Evolutionary conservation across 2,888 invertebrate species (phyloP).

Genomic region (Diplolepis rosae): DNA sequence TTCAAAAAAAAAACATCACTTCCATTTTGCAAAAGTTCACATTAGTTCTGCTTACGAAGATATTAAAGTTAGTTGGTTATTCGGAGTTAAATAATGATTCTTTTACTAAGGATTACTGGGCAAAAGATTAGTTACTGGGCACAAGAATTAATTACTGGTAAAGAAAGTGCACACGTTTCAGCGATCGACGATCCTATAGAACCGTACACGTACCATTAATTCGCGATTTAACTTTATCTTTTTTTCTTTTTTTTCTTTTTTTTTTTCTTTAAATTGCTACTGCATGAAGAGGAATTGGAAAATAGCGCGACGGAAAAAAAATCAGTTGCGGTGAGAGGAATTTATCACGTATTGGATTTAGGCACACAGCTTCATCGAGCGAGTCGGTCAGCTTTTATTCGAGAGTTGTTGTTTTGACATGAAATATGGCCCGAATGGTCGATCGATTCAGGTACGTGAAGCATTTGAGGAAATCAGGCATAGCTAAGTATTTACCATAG

Average conservation of each 20-base stretch:
- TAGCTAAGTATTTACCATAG: conserved; percentile 73
- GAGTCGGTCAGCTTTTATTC: conserved; percentile 37
- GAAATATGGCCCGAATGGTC: conserved; percentile 71
- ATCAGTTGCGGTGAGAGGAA: conserved; percentile 14
- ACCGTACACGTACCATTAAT: conserved; percentile 28
- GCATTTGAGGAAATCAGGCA: conserved; percentile 73
- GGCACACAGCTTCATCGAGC: conserved; percentile 28
- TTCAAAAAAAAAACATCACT: conserved; percentile 73
- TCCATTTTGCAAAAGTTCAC: conserved; percentile 73
- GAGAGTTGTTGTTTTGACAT: conserved; percentile 59
- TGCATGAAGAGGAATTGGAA: background rate
- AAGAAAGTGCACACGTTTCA: conserved; percentile 27
- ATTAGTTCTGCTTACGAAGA: conserved; percentile 64
- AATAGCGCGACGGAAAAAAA: background rate
- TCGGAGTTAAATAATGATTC: background rate
- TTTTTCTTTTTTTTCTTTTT: background rate
- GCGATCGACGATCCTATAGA: conserved; percentile 28
- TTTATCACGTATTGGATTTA: conserved; percentile 22
- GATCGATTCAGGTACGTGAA: conserved; percentile 73
- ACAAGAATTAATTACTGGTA: conserved; percentile 30
- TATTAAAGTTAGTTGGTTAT: conserved; percentile 5
- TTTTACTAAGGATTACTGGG: conserved; percentile 34
- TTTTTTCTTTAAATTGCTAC: background rate
- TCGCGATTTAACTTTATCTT: background rate
- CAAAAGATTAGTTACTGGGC: conserved; percentile 36